Conservation (phyloP, 2,888 invertebrate genomes). For the Eledona agricola region DNA sequence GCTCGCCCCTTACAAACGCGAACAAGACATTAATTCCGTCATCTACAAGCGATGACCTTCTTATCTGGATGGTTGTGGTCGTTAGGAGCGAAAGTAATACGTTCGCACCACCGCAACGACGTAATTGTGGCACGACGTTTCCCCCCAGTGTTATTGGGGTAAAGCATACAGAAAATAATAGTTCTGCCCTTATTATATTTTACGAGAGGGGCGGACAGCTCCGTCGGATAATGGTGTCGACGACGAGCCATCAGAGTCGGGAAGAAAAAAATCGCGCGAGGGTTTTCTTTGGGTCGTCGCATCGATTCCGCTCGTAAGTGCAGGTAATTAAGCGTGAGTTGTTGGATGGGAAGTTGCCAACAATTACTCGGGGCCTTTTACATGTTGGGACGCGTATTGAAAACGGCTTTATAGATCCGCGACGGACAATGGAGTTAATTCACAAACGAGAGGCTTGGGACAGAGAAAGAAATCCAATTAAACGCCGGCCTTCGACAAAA, state of each 20-base stretch:
- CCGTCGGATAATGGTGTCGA: conserved; percentile 49
- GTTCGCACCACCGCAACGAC: conserved; percentile 43
- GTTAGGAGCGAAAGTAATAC: conserved; percentile 38
- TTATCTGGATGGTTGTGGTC: conserved; percentile 29
- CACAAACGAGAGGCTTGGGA: conserved; percentile 56
- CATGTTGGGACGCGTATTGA: conserved; percentile 17
- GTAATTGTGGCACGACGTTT: conserved; percentile 43
- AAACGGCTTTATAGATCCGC: conserved; percentile 34
- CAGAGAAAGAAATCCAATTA: conserved; percentile 63
- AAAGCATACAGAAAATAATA: conserved; percentile 54
- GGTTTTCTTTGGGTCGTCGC: neutral
- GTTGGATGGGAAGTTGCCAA: conserved; percentile 2
- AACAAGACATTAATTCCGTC: too few species aligned
- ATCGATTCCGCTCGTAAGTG: conserved; percentile 7
- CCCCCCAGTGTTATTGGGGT: conserved; percentile 46
- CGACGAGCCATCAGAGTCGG: too few species aligned
- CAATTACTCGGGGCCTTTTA: conserved; percentile 3
- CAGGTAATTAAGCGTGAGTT: too few species aligned
- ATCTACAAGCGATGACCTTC: too few species aligned
- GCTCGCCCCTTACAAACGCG: neutral
- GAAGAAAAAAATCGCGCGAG: conserved; percentile 4
- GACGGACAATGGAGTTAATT: conserved; percentile 60
- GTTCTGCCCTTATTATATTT: conserved; percentile 56
- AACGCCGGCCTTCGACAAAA: conserved; percentile 55
- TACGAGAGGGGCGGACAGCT: conserved; percentile 47